Evolutionary conservation across 2,888 invertebrate species (phyloP), one percentile per base, ranked within the genome.

Genomic region (Zootermopsis nevadensis): DNA sequence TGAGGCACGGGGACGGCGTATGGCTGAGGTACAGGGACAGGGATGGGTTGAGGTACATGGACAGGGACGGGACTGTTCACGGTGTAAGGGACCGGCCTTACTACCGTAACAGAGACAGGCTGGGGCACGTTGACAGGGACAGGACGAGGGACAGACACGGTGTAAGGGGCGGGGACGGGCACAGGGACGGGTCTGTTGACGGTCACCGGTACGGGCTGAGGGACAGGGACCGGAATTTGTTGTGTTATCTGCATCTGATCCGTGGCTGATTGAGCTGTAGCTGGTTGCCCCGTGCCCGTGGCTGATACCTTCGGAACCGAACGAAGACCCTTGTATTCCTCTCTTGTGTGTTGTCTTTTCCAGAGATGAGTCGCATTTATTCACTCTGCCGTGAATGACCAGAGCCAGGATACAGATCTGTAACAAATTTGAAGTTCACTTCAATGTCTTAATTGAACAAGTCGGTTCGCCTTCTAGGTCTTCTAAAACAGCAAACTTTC

Each of bases 121-220:
- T 66, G 60, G 2, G 79, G 79, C 12, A 79, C 53, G 27, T 33
- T 19, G 8, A 79, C 66, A 22, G 33, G 60, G 4, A 79, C 38
- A 22, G 79, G 79, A 6, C 35, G 60, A 33, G 79, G 79, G 3
- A 60, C 38, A 0, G 2, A 15, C 12, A 79, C 60, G 0, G 55
- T 10, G 27, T 79, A 79, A 30, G 79, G 79, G 15, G n/a, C 79
- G 35, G 60, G 35, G 12, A 79, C 79, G 1, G 79, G 35, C 10
- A 79, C 66, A 66, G 79, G 60, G 15, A 79, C 79, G 1, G 55
- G 79, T 38, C 79, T 66, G 79, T 79, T 79, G 3, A 66, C 12
- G 3, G 66, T 79, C 38, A 79, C 77, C 22, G 77, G 77, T 27
- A 53, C 22, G 2, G 77, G 77, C 77, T 77, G 77, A 77, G 77